A percentile compares a stretch with the other conserved stretches of the same genome.
phyloP scores from a whole-genome alignment of 2,888 invertebrate genomes.

The Ennomos quercinarius region DNA sequence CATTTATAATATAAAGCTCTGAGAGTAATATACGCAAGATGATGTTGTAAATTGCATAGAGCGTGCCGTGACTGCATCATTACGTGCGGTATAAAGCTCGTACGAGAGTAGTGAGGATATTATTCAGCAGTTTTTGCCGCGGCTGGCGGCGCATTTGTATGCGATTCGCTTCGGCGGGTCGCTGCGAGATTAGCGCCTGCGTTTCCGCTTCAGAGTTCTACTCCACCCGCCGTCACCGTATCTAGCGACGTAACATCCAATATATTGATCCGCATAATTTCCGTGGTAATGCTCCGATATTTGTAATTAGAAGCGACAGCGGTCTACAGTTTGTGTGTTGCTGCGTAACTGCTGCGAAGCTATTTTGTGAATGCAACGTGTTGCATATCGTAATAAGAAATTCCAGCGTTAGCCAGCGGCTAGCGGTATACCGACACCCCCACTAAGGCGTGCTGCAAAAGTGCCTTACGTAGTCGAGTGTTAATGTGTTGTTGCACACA shows the following conservation, averaged over 20 bases:
- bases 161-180: constrained; percentile 75
- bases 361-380: constrained; percentile 64
- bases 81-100: constrained; percentile 68
- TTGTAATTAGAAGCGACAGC: constrained; percentile 45
- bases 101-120: constrained; percentile 68
- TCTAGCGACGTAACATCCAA: constrained; percentile 32
- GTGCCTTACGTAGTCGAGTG: constrained; percentile 67
- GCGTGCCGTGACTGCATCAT: constrained; percentile 70
- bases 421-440: constrained; percentile 61
- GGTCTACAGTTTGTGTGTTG: constrained; percentile 46
- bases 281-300: constrained; percentile 35
- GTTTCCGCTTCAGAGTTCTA: constrained; percentile 62
- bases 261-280: constrained; percentile 37
- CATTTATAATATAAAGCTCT: constrained; percentile 41
- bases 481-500: constrained; percentile 60
- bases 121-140: constrained; percentile 79
- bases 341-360: constrained; percentile 49
- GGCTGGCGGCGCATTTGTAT: constrained; percentile 76
- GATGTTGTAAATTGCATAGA: constrained; percentile 65
- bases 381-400: constrained; percentile 70
- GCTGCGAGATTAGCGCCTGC: constrained; percentile 75
- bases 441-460: constrained; percentile 61
- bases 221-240: constrained; percentile 21
- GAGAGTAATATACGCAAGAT: constrained; percentile 51
- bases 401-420: constrained; percentile 64